A percentile compares a stretch with the other conserved stretches of the same genome.
Conservation (phyloP, 1,140 invertebrate genomes). For the Papilio xuthus region DNA sequence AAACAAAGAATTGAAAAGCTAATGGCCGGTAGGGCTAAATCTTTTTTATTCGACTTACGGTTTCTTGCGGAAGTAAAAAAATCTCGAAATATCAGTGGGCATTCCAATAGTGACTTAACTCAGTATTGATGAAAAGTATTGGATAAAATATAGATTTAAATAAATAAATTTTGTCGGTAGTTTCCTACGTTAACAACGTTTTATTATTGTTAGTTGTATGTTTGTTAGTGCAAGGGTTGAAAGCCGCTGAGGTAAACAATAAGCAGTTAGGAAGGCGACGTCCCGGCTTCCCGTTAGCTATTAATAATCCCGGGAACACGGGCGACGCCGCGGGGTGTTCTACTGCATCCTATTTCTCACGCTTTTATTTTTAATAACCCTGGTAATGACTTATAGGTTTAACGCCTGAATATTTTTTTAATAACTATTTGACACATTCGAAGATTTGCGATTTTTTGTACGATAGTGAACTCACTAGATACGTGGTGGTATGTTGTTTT, state of each 20-base stretch:
- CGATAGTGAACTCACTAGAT: background rate
- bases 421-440: background rate
- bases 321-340: conserved; percentile 46
- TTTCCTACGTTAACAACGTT: background rate
- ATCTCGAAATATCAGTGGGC: background rate
- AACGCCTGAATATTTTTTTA: background rate
- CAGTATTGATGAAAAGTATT: background rate
- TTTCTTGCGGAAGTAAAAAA: background rate
- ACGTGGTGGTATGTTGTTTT: background rate
- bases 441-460: background rate
- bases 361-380: conserved; percentile 25
- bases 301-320: conserved; percentile 48
- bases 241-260: conserved; percentile 63
- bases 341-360: conserved; percentile 38
- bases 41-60: background rate
- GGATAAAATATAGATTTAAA: conserved; percentile 1
- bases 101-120: background rate
- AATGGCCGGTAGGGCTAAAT: no score
- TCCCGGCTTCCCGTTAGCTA: conserved; percentile 56
- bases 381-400: background rate
- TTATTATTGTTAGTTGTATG: background rate
- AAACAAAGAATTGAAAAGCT: background rate
- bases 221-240: conserved; percentile 41
- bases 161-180: background rate
- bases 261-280: conserved; percentile 50